Evolutionary conservation across 1,140 invertebrate species (phyloP), one percentile per base, ranked within the genome.

Genomic region (Aphelinus atriplicis): DNA sequence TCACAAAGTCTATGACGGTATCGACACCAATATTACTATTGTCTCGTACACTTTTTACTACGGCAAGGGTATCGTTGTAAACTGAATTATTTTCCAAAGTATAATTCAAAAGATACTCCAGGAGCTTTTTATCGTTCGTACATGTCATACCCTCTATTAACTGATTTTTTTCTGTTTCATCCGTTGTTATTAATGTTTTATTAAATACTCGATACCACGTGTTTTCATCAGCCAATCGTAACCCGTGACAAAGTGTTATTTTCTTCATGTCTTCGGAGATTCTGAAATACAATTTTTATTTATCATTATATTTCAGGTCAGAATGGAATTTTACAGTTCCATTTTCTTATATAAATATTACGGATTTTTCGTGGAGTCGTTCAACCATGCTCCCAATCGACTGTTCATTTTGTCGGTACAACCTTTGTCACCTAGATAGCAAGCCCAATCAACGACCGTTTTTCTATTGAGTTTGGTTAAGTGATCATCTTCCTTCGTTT

Each of bases 191-290:
- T n/a, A 88, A 89, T 67, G 89, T 88, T 26, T 83, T 88, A 48
- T 90, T 90, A 0, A 92, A 90, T 79, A 93, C 91, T 79, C 90
- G 92, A 77, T 86, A 84, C 78, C 92, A 94, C 78, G 91, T 92
- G 69, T 90, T 90, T 75, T 84, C 84, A 43, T 84, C 90, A 56
- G 93, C 92, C 82, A 90, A 90, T 43, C 92, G 91, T 1, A 88
- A 87, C 72, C 93, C 93, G 84, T 88, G 88, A 63, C 92, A 90
- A 63, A 89, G 82, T 26, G 91, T 81, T 91, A 91, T 83, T 89
- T 89, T 80, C 88, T 90, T 76, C 88, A 93, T 47, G 92, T 95
- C 80, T 80, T 90, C 58, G 89, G 92, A 84, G 88, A 81, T 10
- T 0, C 78, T 81, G 47, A 9, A 78, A 79, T 57, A 26, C 7